Conservation (phyloP, 2,888 invertebrate species). For the Aromia moschata region DNA sequence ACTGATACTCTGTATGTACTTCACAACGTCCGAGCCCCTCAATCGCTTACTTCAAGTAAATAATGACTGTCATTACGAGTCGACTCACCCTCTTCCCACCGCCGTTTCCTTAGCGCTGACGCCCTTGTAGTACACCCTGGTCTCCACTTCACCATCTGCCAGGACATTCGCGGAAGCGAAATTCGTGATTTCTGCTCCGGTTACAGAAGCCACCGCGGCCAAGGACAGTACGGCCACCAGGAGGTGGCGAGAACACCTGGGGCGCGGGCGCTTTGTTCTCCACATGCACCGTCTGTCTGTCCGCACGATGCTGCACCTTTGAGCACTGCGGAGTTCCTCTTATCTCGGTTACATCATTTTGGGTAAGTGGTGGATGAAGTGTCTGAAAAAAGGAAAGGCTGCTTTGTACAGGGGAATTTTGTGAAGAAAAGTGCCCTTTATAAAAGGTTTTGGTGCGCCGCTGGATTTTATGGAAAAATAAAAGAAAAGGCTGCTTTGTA, state of each 20-base stretch:
- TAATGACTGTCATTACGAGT: not conserved
- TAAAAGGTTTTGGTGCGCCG: too few species aligned
- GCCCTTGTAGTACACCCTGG: slow-evolving; percentile 70
- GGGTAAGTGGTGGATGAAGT: too few species aligned
- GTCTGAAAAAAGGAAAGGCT: too few species aligned
- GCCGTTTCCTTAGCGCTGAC: slow-evolving; percentile 75
- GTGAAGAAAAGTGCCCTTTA: too few species aligned
- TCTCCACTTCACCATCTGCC: slow-evolving; percentile 76
- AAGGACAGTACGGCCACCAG: slow-evolving; percentile 47
- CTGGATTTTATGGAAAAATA: too few species aligned
- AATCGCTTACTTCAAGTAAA: not conserved
- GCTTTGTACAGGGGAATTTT: too few species aligned
- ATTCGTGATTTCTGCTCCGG: slow-evolving; percentile 64
- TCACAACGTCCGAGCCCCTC: not conserved
- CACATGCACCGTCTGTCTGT: slow-evolving; percentile 40
- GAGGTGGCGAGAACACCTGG: slow-evolving; percentile 51
- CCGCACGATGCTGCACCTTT: not conserved
- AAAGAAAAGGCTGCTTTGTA: too few species aligned
- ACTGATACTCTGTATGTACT: too few species aligned
- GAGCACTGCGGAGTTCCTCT: too few species aligned
- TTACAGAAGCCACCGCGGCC: slow-evolving; percentile 24
- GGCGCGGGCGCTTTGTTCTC: slow-evolving; percentile 41
- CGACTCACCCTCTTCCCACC: slow-evolving; percentile 68
- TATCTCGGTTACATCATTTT: too few species aligned
- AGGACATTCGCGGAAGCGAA: slow-evolving; percentile 74